Evolutionary conservation across 1,140 invertebrate species (phyloP).

Genomic region (Aphis craccivora): DNA sequence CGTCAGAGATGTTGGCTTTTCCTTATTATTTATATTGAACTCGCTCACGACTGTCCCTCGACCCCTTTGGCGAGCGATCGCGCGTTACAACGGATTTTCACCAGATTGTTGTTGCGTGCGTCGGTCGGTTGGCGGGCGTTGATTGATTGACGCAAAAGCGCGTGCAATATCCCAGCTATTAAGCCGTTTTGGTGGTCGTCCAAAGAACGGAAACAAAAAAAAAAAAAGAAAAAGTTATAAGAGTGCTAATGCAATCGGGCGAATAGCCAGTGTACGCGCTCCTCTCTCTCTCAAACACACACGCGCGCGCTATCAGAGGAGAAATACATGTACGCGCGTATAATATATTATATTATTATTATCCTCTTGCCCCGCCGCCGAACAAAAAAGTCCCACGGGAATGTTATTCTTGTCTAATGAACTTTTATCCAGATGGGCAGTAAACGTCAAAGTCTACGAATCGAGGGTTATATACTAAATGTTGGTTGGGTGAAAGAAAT

Average conservation of each 20-base stretch:
- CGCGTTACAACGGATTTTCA: not conserved
- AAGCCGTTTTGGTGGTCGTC: conserved; percentile 32
- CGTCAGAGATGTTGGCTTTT: not conserved
- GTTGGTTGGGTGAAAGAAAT: not conserved
- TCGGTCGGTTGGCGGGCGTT: not conserved
- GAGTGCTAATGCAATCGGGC: conserved; percentile 39
- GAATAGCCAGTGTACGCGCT: conserved; percentile 25
- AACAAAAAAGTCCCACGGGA: conserved; percentile 34
- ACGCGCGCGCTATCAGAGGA: not conserved
- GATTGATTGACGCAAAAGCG: conserved; percentile 38
- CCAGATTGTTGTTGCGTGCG: not conserved
- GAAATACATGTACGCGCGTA: not conserved
- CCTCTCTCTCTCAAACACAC: not conserved
- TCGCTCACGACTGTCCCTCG: not conserved
- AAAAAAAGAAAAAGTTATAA: conserved; percentile 22
- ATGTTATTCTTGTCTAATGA: conserved; percentile 43
- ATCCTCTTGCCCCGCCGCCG: not conserved
- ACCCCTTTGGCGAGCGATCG: not conserved
- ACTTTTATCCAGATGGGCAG: conserved; percentile 24
- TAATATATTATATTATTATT: conserved; percentile 12
- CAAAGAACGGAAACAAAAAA: not conserved
- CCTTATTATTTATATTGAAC: conserved; percentile 17
- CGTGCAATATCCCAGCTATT: conserved; percentile 34
- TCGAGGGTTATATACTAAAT: not conserved
- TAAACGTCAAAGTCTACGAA: not conserved